phyloP scores from a whole-genome alignment of 2,113 vertebrate genomes.

The Dipodomys spectabilis region DNA sequence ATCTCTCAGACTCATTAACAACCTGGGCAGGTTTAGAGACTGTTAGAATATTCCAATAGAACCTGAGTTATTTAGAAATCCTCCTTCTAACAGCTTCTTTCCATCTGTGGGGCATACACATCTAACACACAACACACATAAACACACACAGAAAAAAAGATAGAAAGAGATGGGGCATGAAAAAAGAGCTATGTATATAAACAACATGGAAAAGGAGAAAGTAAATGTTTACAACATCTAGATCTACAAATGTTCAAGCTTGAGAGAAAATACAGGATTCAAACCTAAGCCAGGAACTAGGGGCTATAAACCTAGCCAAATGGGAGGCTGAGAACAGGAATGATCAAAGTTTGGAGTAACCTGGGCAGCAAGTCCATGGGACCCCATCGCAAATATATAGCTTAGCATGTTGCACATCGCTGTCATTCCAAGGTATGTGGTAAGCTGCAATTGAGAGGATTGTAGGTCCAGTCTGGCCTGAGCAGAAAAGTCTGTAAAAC shows the following conservation, averaged over 20 bases:
- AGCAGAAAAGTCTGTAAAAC: no score
- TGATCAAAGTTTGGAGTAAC: no score
- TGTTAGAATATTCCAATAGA: neutral
- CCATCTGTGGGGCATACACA: neutral
- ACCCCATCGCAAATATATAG: no score
- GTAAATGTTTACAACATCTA: neutral
- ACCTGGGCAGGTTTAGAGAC: neutral
- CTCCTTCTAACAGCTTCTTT: neutral
- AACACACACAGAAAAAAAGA: neutral
- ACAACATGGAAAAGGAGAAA: no score
- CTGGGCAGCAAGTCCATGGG: no score
- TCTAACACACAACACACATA: no score
- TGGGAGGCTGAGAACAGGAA: no score
- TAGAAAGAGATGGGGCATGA: neutral
- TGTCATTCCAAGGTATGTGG: no score
- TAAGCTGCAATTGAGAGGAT: no score
- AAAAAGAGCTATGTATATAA: neutral
- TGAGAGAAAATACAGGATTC: neutral
- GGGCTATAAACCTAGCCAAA: no score
- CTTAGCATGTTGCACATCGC: no score
- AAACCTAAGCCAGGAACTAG: neutral
- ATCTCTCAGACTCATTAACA: neutral
- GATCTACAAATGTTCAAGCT: neutral
- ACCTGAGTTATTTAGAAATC: neutral
- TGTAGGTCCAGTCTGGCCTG: no score